Evolutionary conservation across 2,797 vertebrate species (phyloP).

Genomic region (Gallinago nigripennis): DNA sequence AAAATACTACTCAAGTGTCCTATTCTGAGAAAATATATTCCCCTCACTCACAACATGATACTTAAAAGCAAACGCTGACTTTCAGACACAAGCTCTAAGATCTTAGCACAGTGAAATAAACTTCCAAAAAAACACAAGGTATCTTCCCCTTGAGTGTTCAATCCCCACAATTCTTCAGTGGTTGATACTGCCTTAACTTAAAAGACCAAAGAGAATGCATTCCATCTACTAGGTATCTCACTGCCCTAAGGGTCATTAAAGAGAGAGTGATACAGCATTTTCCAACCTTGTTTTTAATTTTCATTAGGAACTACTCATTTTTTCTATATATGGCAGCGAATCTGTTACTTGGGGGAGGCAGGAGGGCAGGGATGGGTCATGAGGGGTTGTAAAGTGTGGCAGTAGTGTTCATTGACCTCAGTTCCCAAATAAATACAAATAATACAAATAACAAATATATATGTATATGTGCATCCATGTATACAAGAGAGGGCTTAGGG

Average conservation of each 20-base stretch:
- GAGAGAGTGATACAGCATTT: not conserved
- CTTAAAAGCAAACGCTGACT: not conserved
- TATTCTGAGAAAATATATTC: not conserved
- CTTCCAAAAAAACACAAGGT: not conserved
- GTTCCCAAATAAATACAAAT: not conserved
- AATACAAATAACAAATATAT: not conserved
- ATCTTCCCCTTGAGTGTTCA: not conserved
- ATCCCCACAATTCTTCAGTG: not conserved
- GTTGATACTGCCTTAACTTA: not conserved
- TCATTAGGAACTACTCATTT: not conserved
- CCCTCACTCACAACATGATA: not conserved
- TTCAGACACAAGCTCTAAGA: not conserved
- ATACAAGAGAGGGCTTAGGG: not conserved
- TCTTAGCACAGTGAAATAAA: not conserved
- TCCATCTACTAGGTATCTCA: not conserved
- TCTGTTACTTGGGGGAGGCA: not conserved
- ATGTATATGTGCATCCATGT: not conserved
- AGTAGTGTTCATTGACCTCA: not conserved
- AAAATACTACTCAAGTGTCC: not conserved
- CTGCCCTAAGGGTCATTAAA: not conserved
- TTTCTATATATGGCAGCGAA: not conserved
- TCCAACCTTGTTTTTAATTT: not conserved
- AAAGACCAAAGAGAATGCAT: conserved; percentile 25
- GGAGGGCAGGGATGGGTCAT: too few species aligned
- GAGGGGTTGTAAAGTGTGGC: not conserved